phyloP scores from a whole-genome alignment of 2,888 invertebrate species.

The Chloroclystis v-ata region DNA sequence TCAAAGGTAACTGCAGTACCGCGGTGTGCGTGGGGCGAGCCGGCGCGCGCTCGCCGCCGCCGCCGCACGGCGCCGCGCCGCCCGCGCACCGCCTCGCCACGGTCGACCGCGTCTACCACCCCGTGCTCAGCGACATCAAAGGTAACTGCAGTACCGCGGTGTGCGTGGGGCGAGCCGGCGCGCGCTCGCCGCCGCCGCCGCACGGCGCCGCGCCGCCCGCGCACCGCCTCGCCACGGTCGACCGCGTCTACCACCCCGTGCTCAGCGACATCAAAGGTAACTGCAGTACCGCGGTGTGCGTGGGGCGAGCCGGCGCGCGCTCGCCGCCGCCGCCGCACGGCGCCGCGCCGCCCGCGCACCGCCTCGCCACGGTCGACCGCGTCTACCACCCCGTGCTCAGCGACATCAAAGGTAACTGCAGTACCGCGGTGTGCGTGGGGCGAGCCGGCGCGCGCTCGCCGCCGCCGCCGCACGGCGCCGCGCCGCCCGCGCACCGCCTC shows the following conservation, averaged over 20 bases:
- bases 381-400: constrained; percentile 93
- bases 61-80: constrained; percentile 40
- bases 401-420: too few species aligned
- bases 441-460: constrained; percentile 54
- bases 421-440: too few species aligned
- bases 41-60: constrained; percentile 49
- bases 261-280: constrained; percentile 81
- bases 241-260: constrained; percentile 91
- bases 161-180: constrained; percentile 83
- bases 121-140: constrained; percentile 84
- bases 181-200: constrained; percentile 48
- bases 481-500: constrained; percentile 74
- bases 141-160: too few species aligned
- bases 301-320: constrained; percentile 78
- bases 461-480: constrained; percentile 42
- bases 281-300: too few species aligned
- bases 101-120: constrained; percentile 90
- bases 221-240: constrained; percentile 85
- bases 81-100: constrained; percentile 81
- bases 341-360: constrained; percentile 55
- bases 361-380: constrained; percentile 87
- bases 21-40: constrained; percentile 86
- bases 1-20: too few species aligned
- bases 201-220: constrained; percentile 35
- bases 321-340: constrained; percentile 54